A percentile compares a stretch with the other conserved stretches of the same genome.
These are phyloP conservation scores for Bradynema listronoti DNA, from an alignment of 1,140 invertebrate genomes.

Conservation along the genomic window DNA sequence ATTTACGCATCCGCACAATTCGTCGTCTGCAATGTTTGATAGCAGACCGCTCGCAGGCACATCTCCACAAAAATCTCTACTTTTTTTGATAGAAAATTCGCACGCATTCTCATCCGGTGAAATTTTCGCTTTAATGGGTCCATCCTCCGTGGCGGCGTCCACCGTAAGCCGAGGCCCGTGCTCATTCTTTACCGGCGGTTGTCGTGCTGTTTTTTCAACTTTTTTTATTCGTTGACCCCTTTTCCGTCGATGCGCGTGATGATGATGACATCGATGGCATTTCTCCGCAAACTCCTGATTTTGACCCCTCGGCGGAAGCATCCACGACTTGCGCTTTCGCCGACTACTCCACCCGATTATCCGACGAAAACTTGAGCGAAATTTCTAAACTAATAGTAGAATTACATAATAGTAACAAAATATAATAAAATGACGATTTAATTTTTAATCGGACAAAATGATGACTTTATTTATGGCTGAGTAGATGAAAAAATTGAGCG, in stretches of 20 bases:
- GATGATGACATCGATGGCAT: neutral
- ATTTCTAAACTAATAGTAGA: constrained; percentile 41
- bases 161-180: too few relatives aligned
- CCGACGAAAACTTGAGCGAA: constrained; percentile 52
- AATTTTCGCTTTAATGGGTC: too few relatives aligned
- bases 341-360: constrained; percentile 42
- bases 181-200: neutral
- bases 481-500: constrained; percentile 56
- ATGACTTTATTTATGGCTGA: constrained; percentile 54
- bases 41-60: too few relatives aligned
- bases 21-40: too few relatives aligned
- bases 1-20: too few relatives aligned
- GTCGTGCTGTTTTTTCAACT: neutral
- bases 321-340: constrained; percentile 46
- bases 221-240: neutral
- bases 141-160: too few relatives aligned
- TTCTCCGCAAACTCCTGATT: constrained; percentile 1
- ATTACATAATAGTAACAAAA: constrained; percentile 7
- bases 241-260: neutral
- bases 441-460: neutral
- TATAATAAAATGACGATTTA: neutral
- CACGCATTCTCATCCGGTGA: too few relatives aligned
- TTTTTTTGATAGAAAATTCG: too few relatives aligned
- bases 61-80: too few relatives aligned
- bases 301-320: constrained; percentile 41